Evolutionary conservation across 2,113 vertebrate species (phyloP).

Genomic region (Crotophaga sulcirostris): DNA sequence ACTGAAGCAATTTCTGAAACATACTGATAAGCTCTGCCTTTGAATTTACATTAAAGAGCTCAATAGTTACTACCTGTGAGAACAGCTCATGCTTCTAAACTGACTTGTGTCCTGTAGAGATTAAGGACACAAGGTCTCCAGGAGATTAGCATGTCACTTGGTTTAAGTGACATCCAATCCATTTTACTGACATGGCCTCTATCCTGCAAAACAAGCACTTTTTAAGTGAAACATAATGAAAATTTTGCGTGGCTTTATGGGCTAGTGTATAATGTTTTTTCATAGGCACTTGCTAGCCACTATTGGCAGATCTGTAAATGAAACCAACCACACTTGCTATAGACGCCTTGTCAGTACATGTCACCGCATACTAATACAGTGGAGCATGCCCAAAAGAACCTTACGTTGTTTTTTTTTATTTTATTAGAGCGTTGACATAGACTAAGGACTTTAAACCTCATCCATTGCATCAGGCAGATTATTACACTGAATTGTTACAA

Average conservation of each 20-base stretch:
- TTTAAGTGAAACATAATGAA: constrained; percentile 75
- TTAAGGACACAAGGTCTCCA: constrained; percentile 75
- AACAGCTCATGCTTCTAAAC: constrained; percentile 73
- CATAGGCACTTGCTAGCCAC: constrained; percentile 21
- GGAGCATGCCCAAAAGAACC: not conserved
- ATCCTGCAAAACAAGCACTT: constrained; percentile 78
- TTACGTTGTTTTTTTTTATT: constrained; percentile 61
- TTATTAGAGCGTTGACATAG: not conserved
- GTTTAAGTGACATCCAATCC: constrained; percentile 77
- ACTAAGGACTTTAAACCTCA: constrained; percentile 45
- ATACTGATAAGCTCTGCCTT: constrained; percentile 77
- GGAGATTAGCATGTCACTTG: constrained; percentile 75
- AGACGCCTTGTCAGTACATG: not conserved
- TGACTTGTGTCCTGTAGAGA: constrained; percentile 75
- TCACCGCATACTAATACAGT: constrained; percentile 28
- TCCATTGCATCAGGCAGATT: constrained; percentile 62
- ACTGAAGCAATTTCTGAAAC: constrained; percentile 78
- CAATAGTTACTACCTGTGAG: constrained; percentile 75
- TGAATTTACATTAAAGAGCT: constrained; percentile 79
- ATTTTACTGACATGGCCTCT: constrained; percentile 76
- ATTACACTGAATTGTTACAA: constrained; percentile 20
- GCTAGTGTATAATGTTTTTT: constrained; percentile 42
- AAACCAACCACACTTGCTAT: not conserved
- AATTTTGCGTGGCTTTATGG: constrained; percentile 67
- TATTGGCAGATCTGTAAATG: constrained; percentile 50